phyloP scores from a whole-genome alignment of 2,113 vertebrate species.

The Turdus rufiventris region DNA sequence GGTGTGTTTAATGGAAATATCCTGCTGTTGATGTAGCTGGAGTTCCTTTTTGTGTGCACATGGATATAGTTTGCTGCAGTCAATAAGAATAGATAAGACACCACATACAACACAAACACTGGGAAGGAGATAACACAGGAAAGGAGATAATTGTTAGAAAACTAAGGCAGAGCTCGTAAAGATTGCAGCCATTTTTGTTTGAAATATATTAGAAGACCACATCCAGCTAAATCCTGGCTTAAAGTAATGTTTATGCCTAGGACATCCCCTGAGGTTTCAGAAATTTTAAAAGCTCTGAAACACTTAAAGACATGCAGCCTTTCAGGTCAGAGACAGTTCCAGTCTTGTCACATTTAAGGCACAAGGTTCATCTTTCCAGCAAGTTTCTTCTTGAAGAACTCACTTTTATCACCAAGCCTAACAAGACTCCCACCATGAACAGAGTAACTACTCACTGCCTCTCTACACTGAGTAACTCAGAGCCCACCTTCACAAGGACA shows the following conservation, averaged over 20 bases:
- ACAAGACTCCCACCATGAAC: background rate
- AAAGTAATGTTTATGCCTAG: background rate
- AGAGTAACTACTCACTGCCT: background rate
- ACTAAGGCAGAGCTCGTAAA: background rate
- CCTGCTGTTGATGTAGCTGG: accelerated
- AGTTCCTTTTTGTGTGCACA: background rate
- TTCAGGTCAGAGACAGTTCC: background rate
- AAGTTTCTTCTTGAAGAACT: background rate
- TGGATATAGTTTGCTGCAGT: background rate
- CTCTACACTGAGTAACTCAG: background rate
- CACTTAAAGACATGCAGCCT: background rate
- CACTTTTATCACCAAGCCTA: background rate
- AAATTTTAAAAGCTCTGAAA: background rate
- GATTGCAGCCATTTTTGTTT: background rate
- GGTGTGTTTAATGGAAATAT: background rate
- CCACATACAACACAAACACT: background rate
- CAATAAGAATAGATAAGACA: background rate
- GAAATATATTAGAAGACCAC: background rate
- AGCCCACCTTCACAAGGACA: background rate
- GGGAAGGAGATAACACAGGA: background rate
- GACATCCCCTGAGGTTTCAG: background rate
- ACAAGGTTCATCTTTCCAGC: background rate
- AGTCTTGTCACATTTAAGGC: background rate
- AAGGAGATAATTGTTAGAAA: background rate
- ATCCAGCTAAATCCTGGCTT: background rate